Evolutionary conservation across 2,113 vertebrate genomes (phyloP).

Genomic region (Scomber scombrus): DNA sequence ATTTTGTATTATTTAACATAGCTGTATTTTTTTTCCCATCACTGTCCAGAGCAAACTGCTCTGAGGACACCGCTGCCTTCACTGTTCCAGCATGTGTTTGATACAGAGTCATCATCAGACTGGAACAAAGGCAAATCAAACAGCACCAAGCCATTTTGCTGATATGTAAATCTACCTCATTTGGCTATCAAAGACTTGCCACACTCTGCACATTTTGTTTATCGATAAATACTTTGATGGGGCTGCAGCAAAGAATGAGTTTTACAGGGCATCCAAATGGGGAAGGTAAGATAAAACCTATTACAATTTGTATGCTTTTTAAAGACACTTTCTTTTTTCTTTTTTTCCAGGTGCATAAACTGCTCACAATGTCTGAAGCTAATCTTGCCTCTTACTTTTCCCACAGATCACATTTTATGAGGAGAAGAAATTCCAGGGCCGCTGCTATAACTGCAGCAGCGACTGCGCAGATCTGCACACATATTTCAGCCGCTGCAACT

Average conservation of each 20-base stretch:
- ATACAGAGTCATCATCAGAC: conserved; percentile 67
- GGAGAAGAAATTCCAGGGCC: conserved; percentile 84
- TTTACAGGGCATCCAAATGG: conserved; percentile 65
- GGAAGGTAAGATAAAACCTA: conserved; percentile 66
- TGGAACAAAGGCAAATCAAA: conserved; percentile 78
- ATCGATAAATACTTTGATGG: conserved; percentile 76
- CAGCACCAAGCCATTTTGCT: conserved; percentile 68
- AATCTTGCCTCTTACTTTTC: conserved; percentile 5
- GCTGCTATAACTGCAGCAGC: conserved; percentile 82
- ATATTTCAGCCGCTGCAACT: conserved; percentile 79
- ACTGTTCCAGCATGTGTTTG: conserved; percentile 68
- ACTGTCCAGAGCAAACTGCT: neutral
- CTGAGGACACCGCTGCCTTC: conserved; percentile 33
- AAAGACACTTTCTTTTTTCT: neutral
- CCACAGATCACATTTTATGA: conserved; percentile 82
- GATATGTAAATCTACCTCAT: conserved; percentile 78
- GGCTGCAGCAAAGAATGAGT: conserved; percentile 56
- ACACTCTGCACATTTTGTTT: conserved; percentile 76
- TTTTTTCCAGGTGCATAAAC: neutral
- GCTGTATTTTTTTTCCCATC: neutral
- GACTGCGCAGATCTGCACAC: conserved; percentile 80
- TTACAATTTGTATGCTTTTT: neutral
- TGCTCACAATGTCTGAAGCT: neutral
- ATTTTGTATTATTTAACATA: too few species aligned
- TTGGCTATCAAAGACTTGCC: conserved; percentile 74